phyloP scores from a whole-genome alignment of 2,113 vertebrate species.

The Setophaga petechia region DNA sequence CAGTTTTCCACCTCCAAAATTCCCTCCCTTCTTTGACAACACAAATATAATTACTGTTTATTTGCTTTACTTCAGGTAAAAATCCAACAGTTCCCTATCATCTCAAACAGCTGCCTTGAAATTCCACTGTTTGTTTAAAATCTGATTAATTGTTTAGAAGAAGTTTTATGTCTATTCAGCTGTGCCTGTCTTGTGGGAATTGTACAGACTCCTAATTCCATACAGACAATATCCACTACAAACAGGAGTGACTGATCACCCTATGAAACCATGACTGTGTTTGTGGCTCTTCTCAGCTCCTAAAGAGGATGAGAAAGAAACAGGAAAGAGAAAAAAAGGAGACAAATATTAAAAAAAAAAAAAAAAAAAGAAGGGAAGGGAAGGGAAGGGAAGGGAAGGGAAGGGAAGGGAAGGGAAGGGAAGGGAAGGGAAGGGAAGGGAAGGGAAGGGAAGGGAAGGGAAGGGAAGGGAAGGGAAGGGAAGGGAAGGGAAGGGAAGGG shows the following conservation, averaged over 20 bases:
- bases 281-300: background rate
- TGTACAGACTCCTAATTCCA: background rate
- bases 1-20: background rate
- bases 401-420: background rate
- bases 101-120: background rate
- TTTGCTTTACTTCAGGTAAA: background rate
- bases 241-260: background rate
- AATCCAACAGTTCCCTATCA: background rate
- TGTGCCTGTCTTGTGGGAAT: background rate
- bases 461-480: background rate
- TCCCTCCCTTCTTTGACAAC: background rate
- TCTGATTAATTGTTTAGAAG: background rate
- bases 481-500: no score
- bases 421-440: no score
- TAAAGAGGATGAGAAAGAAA: background rate
- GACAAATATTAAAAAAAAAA: background rate
- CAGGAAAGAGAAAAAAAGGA: background rate
- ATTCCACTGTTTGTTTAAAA: background rate
- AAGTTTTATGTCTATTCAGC: background rate
- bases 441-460: no score
- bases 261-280: background rate
- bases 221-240: background rate
- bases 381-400: background rate
- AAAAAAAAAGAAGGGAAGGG: background rate
- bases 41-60: background rate